A percentile compares a stretch with the other conserved stretches of the same genome.
phyloP scores from a whole-genome alignment of 2,888 invertebrate genomes.

The Dynastes hyllus region DNA sequence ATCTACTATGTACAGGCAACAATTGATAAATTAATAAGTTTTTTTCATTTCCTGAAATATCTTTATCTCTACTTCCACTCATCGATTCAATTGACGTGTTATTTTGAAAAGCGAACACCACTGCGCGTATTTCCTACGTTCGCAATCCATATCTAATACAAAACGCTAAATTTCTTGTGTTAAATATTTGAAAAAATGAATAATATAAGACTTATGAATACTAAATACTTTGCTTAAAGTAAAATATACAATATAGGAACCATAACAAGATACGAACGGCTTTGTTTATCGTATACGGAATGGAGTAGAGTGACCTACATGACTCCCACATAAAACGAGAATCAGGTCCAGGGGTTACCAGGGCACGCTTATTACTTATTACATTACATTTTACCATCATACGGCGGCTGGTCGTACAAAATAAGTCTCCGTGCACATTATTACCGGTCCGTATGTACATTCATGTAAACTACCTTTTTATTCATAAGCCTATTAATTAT shows the following conservation, averaged over 20 bases:
- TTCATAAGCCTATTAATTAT: conserved; percentile 15
- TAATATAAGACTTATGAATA: no score
- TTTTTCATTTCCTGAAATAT: no score
- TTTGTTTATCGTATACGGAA: conserved; percentile 20
- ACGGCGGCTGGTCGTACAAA: background rate
- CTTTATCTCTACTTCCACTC: no score
- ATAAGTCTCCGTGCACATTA: conserved; percentile 1
- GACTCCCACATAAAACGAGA: conserved; percentile 40
- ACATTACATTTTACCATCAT: conserved; percentile 5
- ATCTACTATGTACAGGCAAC: no score
- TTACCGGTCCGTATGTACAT: background rate
- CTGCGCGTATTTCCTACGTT: no score
- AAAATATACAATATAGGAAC: background rate
- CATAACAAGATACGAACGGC: background rate
- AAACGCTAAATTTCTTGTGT: no score
- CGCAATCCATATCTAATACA: no score
- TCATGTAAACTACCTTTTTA: background rate
- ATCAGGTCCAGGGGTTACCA: conserved; percentile 41
- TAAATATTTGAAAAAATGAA: no score
- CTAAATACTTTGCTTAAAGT: no score
- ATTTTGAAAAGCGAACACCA: no score
- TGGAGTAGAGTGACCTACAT: conserved; percentile 33
- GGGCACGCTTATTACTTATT: conserved; percentile 31
- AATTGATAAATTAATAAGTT: no score
- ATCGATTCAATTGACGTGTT: no score